Conservation (phyloP, 2,797 vertebrate genomes). For the Ibycter americanus region DNA sequence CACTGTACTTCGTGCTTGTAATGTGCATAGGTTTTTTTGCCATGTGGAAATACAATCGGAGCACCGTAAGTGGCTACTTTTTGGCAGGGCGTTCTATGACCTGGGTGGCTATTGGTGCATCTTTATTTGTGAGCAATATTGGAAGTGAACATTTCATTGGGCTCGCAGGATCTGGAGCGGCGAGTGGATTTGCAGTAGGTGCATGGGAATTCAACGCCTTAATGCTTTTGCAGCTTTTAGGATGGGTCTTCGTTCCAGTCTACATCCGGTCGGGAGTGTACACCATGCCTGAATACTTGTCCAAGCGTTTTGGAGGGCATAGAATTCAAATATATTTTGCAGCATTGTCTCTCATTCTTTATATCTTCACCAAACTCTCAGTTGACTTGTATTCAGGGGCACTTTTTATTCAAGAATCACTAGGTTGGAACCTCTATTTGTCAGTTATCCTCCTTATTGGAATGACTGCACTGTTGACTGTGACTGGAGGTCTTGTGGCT, state of each 20-base stretch:
- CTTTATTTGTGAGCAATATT: slow-evolving; percentile 99
- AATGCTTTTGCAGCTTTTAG: slow-evolving; percentile 95
- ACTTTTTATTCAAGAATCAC: slow-evolving; percentile 96
- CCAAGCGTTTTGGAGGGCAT: slow-evolving; percentile 93
- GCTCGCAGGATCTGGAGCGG: slow-evolving; percentile 96
- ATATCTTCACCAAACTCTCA: slow-evolving; percentile 98
- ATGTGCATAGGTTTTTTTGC: slow-evolving; percentile 92
- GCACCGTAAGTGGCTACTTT: slow-evolving; percentile 97
- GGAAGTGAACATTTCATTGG: slow-evolving; percentile 99
- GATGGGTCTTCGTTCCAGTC: slow-evolving; percentile 98
- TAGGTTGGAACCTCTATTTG: slow-evolving; percentile 97
- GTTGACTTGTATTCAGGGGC: slow-evolving; percentile 98
- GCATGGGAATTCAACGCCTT: slow-evolving; percentile 99
- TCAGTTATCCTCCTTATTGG: slow-evolving; percentile 93
- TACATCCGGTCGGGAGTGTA: slow-evolving; percentile 96
- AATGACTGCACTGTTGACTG: slow-evolving; percentile 93
- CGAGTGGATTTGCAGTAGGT: slow-evolving; percentile 95
- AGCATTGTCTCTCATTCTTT: slow-evolving; percentile 90
- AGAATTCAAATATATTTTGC: slow-evolving; percentile 97
- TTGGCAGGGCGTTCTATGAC: slow-evolving; percentile 97
- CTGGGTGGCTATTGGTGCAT: slow-evolving; percentile 93
- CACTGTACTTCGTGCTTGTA: slow-evolving; percentile 94
- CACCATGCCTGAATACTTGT: slow-evolving; percentile 98
- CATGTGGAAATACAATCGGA: slow-evolving; percentile 97
- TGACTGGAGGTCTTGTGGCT: slow-evolving; percentile 94